Evolutionary conservation across 2,797 vertebrate species (phyloP).

Genomic region (Sparidentex hasta): DNA sequence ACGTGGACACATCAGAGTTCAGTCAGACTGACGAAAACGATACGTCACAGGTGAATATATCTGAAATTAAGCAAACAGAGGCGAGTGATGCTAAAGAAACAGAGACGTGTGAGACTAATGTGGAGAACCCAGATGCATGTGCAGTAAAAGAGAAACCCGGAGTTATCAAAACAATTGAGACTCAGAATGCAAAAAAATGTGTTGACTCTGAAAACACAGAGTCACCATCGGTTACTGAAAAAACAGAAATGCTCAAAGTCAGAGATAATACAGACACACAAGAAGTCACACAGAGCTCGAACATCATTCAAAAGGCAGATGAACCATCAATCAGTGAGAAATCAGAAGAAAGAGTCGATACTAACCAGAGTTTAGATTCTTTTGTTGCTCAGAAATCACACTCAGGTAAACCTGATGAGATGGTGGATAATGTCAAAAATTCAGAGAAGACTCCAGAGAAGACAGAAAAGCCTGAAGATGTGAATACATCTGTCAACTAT

Average conservation of each 20-base stretch:
- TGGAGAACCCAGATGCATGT: slow-evolving; percentile 24
- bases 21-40: slow-evolving; percentile 10
- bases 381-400: slow-evolving; percentile 28
- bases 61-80: not conserved
- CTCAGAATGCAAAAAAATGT: slow-evolving; percentile 14
- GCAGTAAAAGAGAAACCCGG: slow-evolving; percentile 20
- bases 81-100: slow-evolving; percentile 2
- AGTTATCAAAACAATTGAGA: slow-evolving; percentile 34
- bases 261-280: not conserved
- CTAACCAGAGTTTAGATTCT: slow-evolving; percentile 4
- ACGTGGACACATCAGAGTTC: not conserved
- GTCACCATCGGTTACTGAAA: slow-evolving; percentile 29
- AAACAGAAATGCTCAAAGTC: slow-evolving; percentile 37
- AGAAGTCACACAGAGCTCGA: slow-evolving; percentile 5
- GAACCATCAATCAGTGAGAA: slow-evolving; percentile 17
- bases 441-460: not conserved
- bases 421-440: not conserved
- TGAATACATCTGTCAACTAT: slow-evolving; percentile 29
- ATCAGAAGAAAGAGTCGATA: slow-evolving; percentile 13
- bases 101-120: not conserved
- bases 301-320: slow-evolving; percentile 42
- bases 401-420: not conserved
- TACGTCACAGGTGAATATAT: not conserved
- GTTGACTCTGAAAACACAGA: not conserved
- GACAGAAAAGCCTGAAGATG: not conserved